phyloP scores from a whole-genome alignment of 2,113 vertebrate genomes.

The Ptilorrhoa leucosticta region DNA sequence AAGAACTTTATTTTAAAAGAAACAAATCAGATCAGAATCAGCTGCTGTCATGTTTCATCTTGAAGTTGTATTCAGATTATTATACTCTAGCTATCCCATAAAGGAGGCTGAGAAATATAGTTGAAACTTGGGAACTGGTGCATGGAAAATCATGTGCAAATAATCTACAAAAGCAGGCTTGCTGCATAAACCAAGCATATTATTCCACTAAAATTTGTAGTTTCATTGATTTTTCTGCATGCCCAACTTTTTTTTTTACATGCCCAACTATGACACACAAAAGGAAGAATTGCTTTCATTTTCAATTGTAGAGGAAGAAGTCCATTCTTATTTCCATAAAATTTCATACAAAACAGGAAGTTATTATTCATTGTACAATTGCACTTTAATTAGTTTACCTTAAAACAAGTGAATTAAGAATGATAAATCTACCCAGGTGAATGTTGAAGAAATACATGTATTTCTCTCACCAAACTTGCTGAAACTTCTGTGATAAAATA shows the following conservation, averaged over 20 bases:
- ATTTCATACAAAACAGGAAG: neutral
- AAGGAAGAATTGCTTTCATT: neutral
- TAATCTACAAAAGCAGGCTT: neutral
- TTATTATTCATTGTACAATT: neutral
- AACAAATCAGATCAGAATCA: neutral
- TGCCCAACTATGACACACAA: neutral
- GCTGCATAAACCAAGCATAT: neutral
- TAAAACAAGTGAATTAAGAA: neutral
- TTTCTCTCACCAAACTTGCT: neutral
- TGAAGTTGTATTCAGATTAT: neutral
- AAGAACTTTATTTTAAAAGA: neutral
- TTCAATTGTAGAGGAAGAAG: neutral
- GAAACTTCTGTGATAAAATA: neutral
- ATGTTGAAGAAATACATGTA: neutral
- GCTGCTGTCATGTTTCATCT: neutral
- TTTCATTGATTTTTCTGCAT: neutral
- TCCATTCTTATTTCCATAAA: neutral
- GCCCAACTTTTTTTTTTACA: too few relatives aligned
- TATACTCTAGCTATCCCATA: neutral
- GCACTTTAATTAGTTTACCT: neutral
- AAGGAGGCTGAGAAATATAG: neutral
- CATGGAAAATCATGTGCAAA: neutral
- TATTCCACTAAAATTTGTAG: neutral
- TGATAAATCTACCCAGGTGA: neutral
- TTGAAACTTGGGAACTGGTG: neutral